Evolutionary conservation across 2,797 vertebrate genomes (phyloP), one percentile per base, ranked within the genome.

Genomic region (Todus mexicanus): DNA sequence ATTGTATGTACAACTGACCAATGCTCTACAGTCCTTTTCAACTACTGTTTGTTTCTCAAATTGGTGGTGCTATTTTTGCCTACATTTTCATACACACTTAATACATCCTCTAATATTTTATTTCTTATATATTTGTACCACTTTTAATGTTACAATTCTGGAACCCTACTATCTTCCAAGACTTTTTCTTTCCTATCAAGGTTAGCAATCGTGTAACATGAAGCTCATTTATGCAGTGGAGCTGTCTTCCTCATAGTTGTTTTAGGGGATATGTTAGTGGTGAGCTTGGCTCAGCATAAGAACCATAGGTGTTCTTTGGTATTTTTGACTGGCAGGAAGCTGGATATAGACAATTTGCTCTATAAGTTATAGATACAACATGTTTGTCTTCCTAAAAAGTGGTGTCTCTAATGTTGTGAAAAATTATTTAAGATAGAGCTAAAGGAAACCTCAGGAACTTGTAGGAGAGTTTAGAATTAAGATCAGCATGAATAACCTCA

Each of bases 391-490:
- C 54, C 27, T 87, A 35, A 56, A 56, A 77, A 19, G 3, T 43
- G 7, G 3, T 84, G 35, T 85, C 33, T 87, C 29, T 78, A 21
- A 87, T 89, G 29, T 53, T 87, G 54, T 75, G 27, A 48, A 77
- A 61, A 73, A 23, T 45, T 38, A 8, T 74, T 38, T 90, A 48
- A 80, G 42, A 64, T 18, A 21, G 15, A 73, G 31, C 60, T 92
- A 63, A 87, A 87, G 13, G 5, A 37, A 73, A 76, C 21, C n/a
- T 70, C 42, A 78, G 53, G 47, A 92, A 79, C 51, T 60, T 87
- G 22, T 15, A 63, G 53, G 12, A 64, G 29, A 57, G 45, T 91
- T 95, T 72, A 76, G 53, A 89, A 66, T 78, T 94, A 71, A 84
- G 50, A 25, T 83, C n/a, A 9, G 68, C 70, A 33, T 35, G 9